Conservation (phyloP, 2,888 invertebrate genomes). For the Apodemia hepburni region DNA sequence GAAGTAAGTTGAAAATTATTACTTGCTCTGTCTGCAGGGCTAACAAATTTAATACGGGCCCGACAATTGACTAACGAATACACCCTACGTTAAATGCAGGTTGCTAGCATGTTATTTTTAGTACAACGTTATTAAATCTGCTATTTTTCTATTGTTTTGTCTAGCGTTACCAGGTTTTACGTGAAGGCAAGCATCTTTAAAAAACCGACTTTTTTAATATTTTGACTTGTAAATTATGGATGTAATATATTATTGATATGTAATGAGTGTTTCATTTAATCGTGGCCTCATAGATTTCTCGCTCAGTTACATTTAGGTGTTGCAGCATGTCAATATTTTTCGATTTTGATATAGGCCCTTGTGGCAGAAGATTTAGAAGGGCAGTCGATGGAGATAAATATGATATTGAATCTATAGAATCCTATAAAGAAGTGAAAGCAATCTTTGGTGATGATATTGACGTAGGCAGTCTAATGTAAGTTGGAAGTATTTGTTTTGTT, state of each 20-base stretch:
- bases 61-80: too few species aligned
- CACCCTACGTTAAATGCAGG: too few species aligned
- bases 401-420: conserved; percentile 49
- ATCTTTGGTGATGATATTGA: conserved; percentile 50
- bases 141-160: too few species aligned
- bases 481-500: conserved; percentile 7
- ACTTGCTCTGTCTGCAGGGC: too few species aligned
- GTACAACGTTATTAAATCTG: too few species aligned
- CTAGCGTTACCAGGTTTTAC: background rate
- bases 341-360: conserved; percentile 52
- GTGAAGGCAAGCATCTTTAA: background rate
- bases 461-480: conserved; percentile 62
- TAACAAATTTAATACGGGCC: too few species aligned
- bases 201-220: conserved; percentile 37
- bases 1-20: too few species aligned
- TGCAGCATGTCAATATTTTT: conserved; percentile 64
- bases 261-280: conserved; percentile 38
- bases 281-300: conserved; percentile 46
- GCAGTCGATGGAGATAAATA: conserved; percentile 58
- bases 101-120: too few species aligned
- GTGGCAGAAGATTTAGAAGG: conserved; percentile 53
- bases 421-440: conserved; percentile 38
- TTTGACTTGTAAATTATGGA: conserved; percentile 53
- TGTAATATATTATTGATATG: conserved; percentile 64
- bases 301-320: background rate